Percentiles rank a stretch among this genome's conserved stretches.
Evolutionary conservation across 2,113 vertebrate genomes (phyloP).

Genomic region (Patagioenas fasciata): DNA sequence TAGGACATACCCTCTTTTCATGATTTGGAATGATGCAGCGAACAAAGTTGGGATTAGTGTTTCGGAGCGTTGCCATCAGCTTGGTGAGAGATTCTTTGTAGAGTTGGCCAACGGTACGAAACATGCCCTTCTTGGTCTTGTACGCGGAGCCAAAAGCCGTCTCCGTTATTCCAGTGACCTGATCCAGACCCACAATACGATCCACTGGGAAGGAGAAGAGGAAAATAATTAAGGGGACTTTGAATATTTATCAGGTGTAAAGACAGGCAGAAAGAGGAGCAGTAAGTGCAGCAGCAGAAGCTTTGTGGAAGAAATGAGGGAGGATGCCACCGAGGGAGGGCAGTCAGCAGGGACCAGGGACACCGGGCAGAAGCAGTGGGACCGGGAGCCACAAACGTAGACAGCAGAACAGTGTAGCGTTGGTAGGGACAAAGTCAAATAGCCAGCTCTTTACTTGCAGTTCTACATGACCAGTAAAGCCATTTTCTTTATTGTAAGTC

Average conservation of each 20-base stretch:
- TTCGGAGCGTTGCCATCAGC: slow-evolving; percentile 95
- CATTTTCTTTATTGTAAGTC: not conserved
- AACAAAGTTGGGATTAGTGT: slow-evolving; percentile 98
- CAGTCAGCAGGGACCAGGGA: slow-evolving; percentile 48
- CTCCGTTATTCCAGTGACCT: slow-evolving; percentile 96
- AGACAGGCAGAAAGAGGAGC: not conserved
- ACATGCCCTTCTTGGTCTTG: slow-evolving; percentile 99
- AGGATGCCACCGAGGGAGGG: slow-evolving; percentile 54
- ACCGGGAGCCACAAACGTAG: slow-evolving; percentile 68
- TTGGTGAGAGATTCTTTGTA: slow-evolving; percentile 98
- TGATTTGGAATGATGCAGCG: slow-evolving; percentile 99
- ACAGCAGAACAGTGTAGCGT: slow-evolving; percentile 40
- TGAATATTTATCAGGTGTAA: not conserved
- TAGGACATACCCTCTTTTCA: slow-evolving; percentile 88
- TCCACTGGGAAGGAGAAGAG: slow-evolving; percentile 81
- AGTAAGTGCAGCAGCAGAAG: slow-evolving; percentile 64
- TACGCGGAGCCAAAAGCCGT: slow-evolving; percentile 93
- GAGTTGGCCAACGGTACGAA: slow-evolving; percentile 93
- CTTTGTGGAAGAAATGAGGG: slow-evolving; percentile 59
- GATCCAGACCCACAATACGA: slow-evolving; percentile 96
- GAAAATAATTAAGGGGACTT: not conserved
- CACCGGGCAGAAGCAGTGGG: slow-evolving; percentile 69
- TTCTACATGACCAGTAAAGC: slow-evolving; percentile 47
- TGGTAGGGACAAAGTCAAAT: not conserved
- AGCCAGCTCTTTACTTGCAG: slow-evolving; percentile 60